These are phyloP conservation scores for Chromoteleia sp. DNA, from an alignment of 2,888 invertebrate genomes.

Conservation along the genomic window DNA sequence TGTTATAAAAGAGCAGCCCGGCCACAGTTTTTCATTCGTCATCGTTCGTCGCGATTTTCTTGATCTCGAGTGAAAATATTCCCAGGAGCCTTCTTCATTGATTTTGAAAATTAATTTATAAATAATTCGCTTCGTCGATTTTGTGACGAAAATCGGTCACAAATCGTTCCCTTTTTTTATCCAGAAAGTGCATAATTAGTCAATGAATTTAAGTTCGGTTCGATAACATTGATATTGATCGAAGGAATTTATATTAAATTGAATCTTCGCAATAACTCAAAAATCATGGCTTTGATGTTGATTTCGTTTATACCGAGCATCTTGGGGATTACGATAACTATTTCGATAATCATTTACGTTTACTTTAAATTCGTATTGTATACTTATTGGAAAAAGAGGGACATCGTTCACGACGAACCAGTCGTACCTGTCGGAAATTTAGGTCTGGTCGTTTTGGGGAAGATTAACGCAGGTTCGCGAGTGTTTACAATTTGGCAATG, in stretches of 20 bases:
- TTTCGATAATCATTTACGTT: conserved; percentile 40
- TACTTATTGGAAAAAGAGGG: conserved; percentile 59
- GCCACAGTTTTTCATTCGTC: conserved; percentile 59
- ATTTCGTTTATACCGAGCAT: conserved; percentile 21
- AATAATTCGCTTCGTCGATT: no score
- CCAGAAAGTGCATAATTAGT: no score
- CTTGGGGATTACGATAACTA: conserved; percentile 8
- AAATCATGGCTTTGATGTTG: conserved; percentile 25
- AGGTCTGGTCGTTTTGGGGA: conserved; percentile 37
- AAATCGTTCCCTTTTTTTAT: no score
- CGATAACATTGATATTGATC: no score
- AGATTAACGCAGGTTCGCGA: conserved; percentile 61
- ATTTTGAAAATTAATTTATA: no score
- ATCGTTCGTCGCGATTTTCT: conserved; percentile 58
- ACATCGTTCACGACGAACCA: conserved; percentile 47
- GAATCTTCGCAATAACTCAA: no score
- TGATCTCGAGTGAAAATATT: conserved; percentile 49
- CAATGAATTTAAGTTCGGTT: no score
- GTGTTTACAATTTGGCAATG: no score
- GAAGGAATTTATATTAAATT: no score
- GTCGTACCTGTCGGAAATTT: conserved; percentile 64
- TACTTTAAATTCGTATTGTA: conserved; percentile 63
- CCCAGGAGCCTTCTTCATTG: no score
- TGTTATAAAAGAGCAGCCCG: conserved; percentile 59
- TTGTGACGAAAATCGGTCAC: no score